Percentiles rank a stretch among this genome's conserved stretches.
Evolutionary conservation across 1,140 invertebrate genomes (phyloP).

Genomic region (Grapholita molesta): DNA sequence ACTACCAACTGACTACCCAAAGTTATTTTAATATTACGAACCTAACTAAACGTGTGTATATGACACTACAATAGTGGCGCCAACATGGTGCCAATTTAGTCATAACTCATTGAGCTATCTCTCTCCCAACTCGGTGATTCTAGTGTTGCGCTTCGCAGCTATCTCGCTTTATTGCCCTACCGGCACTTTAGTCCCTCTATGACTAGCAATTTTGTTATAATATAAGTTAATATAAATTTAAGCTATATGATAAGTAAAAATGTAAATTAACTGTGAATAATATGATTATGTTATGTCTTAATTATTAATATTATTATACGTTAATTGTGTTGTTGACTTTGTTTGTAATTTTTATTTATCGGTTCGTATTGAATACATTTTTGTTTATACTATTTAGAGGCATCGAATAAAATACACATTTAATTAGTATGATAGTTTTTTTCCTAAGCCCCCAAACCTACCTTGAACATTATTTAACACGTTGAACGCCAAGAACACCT

Average conservation of each 20-base stretch:
- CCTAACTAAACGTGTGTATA: too few relatives aligned
- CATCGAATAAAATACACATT: constrained; percentile 10
- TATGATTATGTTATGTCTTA: neutral
- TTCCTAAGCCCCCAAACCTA: neutral
- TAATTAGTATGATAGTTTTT: neutral
- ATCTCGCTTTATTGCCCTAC: too few relatives aligned
- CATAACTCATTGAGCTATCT: too few relatives aligned
- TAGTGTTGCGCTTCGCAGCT: too few relatives aligned
- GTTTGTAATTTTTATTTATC: constrained; percentile 2
- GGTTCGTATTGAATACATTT: neutral
- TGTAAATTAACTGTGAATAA: neutral
- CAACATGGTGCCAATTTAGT: too few relatives aligned
- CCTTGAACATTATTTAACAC: neutral
- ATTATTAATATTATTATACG: neutral
- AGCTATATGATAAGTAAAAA: neutral
- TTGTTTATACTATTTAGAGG: neutral
- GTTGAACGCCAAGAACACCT: too few relatives aligned
- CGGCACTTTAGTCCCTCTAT: too few relatives aligned
- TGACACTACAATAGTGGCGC: too few relatives aligned
- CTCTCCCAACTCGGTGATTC: too few relatives aligned
- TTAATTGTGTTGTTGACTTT: constrained; percentile 7
- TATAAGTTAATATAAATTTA: neutral
- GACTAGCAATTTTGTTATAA: neutral
- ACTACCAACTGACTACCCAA: too few relatives aligned
- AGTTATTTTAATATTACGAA: too few relatives aligned